Base-by-base conservation (phyloP, 2,113 vertebrate species). In the Stigmatopora argus region DNA sequence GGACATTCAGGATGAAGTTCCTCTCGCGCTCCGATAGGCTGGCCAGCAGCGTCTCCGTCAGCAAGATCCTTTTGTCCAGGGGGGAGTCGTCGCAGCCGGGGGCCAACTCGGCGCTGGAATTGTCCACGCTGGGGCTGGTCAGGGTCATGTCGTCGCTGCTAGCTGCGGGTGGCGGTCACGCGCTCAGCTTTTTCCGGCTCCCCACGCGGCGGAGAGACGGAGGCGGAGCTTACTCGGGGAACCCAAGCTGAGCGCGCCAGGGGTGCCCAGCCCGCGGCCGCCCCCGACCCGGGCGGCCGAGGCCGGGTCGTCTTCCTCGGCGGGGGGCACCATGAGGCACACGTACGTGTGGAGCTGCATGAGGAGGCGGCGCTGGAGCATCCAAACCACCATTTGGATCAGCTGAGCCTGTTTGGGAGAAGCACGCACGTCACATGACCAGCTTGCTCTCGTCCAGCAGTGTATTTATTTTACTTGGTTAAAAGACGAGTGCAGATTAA, bases 351-450 rank as follows among this genome's bases (percentile, higher is more conserved):
- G 97, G 18, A 98, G 90, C 88, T 99, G 97, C 69, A 97, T 93
- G 10, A 99, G 91, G 11, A 97, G 92, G 18, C 95, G 88, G 52
- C 78, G 93, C 81, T 99, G 97, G 0, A 98, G 93, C 95, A 98
- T 94, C 96, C 96, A 99, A 61, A 97, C 93, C 82, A 99, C 96
- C 96, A 98, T 98, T 83, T 97, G 97, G 59, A 98, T 94, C n/a
- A 99, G 90, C 88, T 96, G 94, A 1, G 94, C 94, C 97, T 99
- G 87, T n/a, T 49, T 21, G 63, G 49, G 67, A 55, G 26, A 31
- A 31, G 1, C 3, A 31, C 26, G 26, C 26, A 31, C 3, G 26
- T 31, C 26, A 31, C 26, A 31, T 31, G 26, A 31, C 26, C 26
- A 2, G 3, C 26, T 41, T 3, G 9, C 38, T 38, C 35, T 4